phyloP scores from a whole-genome alignment of 2,888 invertebrate genomes.

The Melinopterus prodromus region DNA sequence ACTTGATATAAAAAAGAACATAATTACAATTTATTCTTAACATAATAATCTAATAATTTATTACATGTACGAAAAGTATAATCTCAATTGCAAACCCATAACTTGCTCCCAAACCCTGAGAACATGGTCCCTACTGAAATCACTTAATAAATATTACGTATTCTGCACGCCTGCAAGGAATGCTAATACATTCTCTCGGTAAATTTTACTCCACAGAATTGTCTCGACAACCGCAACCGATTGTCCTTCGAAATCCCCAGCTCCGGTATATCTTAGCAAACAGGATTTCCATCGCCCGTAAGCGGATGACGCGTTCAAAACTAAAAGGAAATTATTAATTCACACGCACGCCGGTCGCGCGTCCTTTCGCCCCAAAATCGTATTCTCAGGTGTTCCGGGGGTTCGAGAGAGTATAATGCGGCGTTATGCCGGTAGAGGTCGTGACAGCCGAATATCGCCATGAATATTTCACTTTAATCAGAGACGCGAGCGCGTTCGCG shows the following conservation, averaged over 20 bases:
- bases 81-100: too few relatives aligned
- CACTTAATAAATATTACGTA: too few relatives aligned
- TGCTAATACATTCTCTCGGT: neutral
- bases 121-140: too few relatives aligned
- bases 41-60: too few relatives aligned
- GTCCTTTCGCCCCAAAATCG: neutral
- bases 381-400: neutral
- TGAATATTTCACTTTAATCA: constrained; percentile 32
- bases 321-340: constrained; percentile 33
- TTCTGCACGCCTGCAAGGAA: neutral
- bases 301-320: constrained; percentile 22
- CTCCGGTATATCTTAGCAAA: neutral
- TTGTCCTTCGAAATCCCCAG: neutral
- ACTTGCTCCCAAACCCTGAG: too few relatives aligned
- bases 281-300: neutral
- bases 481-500: constrained; percentile 7
- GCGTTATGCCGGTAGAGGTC: constrained; percentile 25
- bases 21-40: too few relatives aligned
- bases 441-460: constrained; percentile 16
- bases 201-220: neutral
- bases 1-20: too few relatives aligned
- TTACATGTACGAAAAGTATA: too few relatives aligned
- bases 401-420: constrained; percentile 9
- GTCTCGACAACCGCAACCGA: neutral
- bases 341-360: constrained; percentile 11